Conservation (phyloP, 2,888 invertebrate genomes). For the Tetragnatha montana region DNA sequence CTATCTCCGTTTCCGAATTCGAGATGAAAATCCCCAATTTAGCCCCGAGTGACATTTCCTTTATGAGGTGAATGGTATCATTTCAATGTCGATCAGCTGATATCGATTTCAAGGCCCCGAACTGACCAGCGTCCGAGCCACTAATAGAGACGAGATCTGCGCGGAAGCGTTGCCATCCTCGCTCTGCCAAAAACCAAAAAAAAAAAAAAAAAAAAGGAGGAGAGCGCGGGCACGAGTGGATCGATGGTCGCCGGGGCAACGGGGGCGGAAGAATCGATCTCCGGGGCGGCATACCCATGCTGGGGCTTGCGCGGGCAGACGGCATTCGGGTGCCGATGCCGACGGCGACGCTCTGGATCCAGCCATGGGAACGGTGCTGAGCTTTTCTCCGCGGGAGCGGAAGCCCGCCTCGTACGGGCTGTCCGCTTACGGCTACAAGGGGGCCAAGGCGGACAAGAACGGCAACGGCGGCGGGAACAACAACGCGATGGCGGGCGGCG, state of each 20-base stretch:
- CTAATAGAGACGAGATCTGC: neutral
- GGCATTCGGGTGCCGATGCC: constrained; percentile 24
- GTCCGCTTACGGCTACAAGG: constrained; percentile 82
- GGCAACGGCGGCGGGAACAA: constrained; percentile 11
- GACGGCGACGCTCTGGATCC: constrained; percentile 38
- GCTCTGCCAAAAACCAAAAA: neutral
- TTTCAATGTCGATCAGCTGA: no score
- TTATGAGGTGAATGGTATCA: no score
- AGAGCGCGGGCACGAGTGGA: neutral
- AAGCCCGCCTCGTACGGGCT: constrained; percentile 70
- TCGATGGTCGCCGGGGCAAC: neutral
- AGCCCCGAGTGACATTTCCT: no score
- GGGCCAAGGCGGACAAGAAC: constrained; percentile 86
- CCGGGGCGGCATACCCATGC: constrained; percentile 18
- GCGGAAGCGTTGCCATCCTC: neutral
- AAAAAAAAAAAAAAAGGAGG: neutral
- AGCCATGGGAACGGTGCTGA: constrained; percentile 72
- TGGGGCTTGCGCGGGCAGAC: constrained; percentile 30
- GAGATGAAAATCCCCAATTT: no score
- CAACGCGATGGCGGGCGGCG: constrained; percentile 33
- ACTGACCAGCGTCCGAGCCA: no score
- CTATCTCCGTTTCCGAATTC: no score
- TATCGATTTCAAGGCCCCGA: no score
- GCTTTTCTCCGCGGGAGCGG: constrained; percentile 72
- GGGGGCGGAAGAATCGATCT: constrained; percentile 3